Evolutionary conservation across 2,888 invertebrate genomes (phyloP).

Genomic region (Epinotia ramella): DNA sequence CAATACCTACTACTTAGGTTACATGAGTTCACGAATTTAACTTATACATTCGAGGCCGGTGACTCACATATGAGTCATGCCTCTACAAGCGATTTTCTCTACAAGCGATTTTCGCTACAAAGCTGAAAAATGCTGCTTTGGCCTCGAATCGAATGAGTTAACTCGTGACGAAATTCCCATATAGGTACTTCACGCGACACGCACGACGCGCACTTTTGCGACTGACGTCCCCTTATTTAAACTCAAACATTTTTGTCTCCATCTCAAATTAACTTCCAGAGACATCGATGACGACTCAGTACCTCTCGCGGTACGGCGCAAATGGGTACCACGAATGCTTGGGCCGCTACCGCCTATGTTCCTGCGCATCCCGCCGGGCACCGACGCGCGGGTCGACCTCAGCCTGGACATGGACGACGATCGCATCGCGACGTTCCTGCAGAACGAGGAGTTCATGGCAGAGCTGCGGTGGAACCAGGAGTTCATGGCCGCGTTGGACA

Average conservation of each 20-base stretch:
- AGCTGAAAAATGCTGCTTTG: too few species aligned
- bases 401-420: slow-evolving; percentile 92
- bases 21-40: too few species aligned
- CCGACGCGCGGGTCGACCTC: slow-evolving; percentile 79
- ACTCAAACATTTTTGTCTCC: background rate
- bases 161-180: too few species aligned
- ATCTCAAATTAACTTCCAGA: slow-evolving; percentile 59
- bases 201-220: too few species aligned
- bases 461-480: slow-evolving; percentile 94
- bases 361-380: slow-evolving; percentile 86
- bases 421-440: slow-evolving; percentile 93
- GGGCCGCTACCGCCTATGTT: slow-evolving; percentile 92
- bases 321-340: slow-evolving; percentile 92
- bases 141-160: too few species aligned
- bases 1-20: too few species aligned
- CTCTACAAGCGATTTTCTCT: too few species aligned
- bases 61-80: too few species aligned
- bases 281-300: slow-evolving; percentile 76
- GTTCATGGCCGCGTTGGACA: slow-evolving; percentile 93
- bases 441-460: slow-evolving; percentile 96
- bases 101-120: too few species aligned
- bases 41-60: too few species aligned
- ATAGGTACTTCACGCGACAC: too few species aligned
- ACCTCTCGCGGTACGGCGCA: slow-evolving; percentile 78
- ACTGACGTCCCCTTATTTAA: background rate